Evolutionary conservation across 2,113 vertebrate species (phyloP), one percentile per base, ranked within the genome.

Genomic region (Garra rufa): DNA sequence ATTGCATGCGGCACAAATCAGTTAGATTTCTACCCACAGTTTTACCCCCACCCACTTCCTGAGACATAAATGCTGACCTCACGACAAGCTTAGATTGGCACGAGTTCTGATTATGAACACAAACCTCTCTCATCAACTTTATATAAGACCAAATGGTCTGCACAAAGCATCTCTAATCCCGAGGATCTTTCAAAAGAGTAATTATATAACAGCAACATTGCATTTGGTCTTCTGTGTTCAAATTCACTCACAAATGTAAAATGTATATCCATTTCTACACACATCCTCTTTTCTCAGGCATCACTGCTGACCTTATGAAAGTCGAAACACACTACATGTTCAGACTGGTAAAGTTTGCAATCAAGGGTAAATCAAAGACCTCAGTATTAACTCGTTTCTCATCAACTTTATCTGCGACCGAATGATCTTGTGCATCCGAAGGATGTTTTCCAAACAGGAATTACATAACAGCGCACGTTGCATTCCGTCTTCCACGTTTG

Each of bases 1-100:
- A 76, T 59, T 63, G 76, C 38, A 82, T 9, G 19, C 21, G 19
- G 43, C 6, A 0, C 1, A 71, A 46, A 8, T 13, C 57, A 84
- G 90, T 89, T 28, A 52, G 76, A 84, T 89, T 85, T 82, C 5
- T 34, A 70, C 43, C 24, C 24, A 30, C 24, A 19, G 24, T 17
- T 19, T 1, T 11, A 75, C 46, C 73, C 34, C 2, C 11, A 73
- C 87, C 85, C 77, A 86, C 88, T 88, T 92, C 89, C 88, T 91
- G 80, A 84, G 44, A 70, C 76, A 81, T 69, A 52, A 55, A 3
- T 44, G 73, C 57, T 41, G 19, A 87, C 59, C 38, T 76, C 43
- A 83, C 8, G 6, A 8, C 74, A 57, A 0, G 8, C 52, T 57
- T 21, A 57, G 52, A 57, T n/a, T 57, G 52, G 19, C 21, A n/a